Conservation (phyloP, 2,113 vertebrate species). For the Neotoma lepida region DNA sequence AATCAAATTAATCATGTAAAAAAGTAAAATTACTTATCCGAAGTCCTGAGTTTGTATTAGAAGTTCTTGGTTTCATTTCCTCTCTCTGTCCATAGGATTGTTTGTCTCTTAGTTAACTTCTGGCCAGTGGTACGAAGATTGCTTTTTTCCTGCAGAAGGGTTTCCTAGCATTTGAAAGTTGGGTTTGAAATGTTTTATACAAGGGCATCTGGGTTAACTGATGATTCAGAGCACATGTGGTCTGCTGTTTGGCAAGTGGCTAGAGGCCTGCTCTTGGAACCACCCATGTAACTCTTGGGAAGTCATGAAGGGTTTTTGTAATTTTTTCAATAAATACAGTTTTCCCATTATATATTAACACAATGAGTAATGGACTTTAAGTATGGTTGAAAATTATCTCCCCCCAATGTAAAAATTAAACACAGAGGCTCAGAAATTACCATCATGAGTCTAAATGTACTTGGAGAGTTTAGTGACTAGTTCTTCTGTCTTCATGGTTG, state of each 20-base stretch:
- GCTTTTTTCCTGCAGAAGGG: not conserved
- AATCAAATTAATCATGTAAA: slow-evolving; percentile 46
- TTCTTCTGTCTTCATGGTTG: slow-evolving; percentile 38
- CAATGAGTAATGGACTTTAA: slow-evolving; percentile 48
- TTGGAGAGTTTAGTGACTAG: slow-evolving; percentile 12
- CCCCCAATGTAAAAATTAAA: slow-evolving; percentile 55
- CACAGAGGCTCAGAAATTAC: slow-evolving; percentile 9
- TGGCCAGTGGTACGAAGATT: not conserved
- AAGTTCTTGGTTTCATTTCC: slow-evolving; percentile 48
- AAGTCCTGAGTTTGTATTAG: slow-evolving; percentile 31
- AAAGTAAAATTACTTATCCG: slow-evolving; percentile 29
- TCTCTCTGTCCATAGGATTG: not conserved
- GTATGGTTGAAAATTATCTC: slow-evolving; percentile 54
- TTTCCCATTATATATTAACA: slow-evolving; percentile 18
- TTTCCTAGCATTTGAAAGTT: slow-evolving; percentile 44
- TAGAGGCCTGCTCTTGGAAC: slow-evolving; percentile 52
- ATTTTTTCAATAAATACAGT: slow-evolving; percentile 51
- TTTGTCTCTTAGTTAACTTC: slow-evolving; percentile 61
- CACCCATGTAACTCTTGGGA: slow-evolving; percentile 20
- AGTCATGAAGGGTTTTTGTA: slow-evolving; percentile 54
- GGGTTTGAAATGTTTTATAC: slow-evolving; percentile 14
- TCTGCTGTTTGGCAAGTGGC: slow-evolving; percentile 39
- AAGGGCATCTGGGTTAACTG: slow-evolving; percentile 52
- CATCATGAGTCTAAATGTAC: slow-evolving; percentile 37
- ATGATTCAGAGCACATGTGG: slow-evolving; percentile 50